phyloP scores from a whole-genome alignment of 92 coral and sea anemone genomes.

The Zoanthus gigantus region DNA sequence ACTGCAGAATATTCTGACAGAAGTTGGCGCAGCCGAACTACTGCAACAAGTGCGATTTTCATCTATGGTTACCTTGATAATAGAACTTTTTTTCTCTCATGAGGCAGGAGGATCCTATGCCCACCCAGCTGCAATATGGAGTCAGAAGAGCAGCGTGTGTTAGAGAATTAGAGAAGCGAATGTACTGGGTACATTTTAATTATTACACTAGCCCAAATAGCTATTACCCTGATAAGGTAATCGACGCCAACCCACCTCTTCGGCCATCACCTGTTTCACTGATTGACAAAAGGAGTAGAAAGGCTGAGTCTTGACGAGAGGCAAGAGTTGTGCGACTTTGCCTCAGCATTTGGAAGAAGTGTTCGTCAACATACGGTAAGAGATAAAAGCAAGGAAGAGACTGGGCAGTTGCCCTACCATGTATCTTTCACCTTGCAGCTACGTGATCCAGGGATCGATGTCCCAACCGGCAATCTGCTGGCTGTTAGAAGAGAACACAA shows the following conservation, averaged over 20 bases:
- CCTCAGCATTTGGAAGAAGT: conserved; percentile 46
- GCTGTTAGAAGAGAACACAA: neutral
- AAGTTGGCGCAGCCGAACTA: conserved; percentile 52
- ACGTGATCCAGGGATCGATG: conserved; percentile 33
- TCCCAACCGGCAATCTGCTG: conserved; percentile 21
- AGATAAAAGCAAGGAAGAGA: conserved; percentile 61
- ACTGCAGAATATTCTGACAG: conserved; percentile 13
- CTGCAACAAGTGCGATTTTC: conserved; percentile 47
- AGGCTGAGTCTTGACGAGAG: neutral
- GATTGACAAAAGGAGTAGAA: conserved; percentile 1
- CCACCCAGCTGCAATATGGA: conserved; percentile 53
- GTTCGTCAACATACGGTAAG: conserved; percentile 59
- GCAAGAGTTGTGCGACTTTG: conserved; percentile 50
- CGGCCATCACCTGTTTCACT: neutral
- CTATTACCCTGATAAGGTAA: conserved; percentile 59
- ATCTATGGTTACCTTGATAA: conserved; percentile 64
- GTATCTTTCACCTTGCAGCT: conserved; percentile 36
- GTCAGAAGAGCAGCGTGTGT: conserved; percentile 53
- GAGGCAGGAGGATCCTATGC: conserved; percentile 59
- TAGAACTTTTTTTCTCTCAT: conserved; percentile 61
- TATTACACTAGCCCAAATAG: conserved; percentile 66
- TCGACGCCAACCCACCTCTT: conserved; percentile 30
- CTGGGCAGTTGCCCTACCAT: conserved; percentile 56
- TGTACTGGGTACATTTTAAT: conserved; percentile 55
- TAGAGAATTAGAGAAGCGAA: conserved; percentile 43